Evolutionary conservation across 2,888 invertebrate species (phyloP).

Genomic region (Harpalus rubripes): DNA sequence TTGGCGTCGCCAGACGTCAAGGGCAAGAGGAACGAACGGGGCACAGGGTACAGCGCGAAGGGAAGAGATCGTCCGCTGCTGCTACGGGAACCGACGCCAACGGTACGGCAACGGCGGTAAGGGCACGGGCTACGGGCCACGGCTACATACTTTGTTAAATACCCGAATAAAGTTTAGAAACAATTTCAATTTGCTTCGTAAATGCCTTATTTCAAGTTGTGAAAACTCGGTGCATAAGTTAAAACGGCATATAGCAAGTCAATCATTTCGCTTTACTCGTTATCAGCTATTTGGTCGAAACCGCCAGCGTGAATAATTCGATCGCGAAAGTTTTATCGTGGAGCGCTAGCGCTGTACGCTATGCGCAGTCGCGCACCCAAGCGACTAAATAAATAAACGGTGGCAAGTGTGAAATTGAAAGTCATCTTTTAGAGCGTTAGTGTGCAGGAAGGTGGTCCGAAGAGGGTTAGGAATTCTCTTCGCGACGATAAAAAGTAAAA

Average conservation of each 20-base stretch:
- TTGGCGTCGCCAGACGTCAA: conserved; percentile 14
- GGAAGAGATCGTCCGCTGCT: conserved; percentile 31
- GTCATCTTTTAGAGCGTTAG: conserved; percentile 75
- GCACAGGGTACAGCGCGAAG: not conserved
- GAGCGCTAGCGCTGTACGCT: conserved; percentile 72
- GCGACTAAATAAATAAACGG: conserved; percentile 75
- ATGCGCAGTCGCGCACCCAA: conserved; percentile 70
- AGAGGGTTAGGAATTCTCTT: conserved; percentile 68
- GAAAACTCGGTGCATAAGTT: conserved; percentile 67
- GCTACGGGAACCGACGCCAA: not conserved
- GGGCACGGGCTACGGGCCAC: conserved; percentile 48
- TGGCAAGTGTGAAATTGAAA: conserved; percentile 76
- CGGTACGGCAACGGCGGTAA: conserved; percentile 9
- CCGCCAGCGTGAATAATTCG: conserved; percentile 76
- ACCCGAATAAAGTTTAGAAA: conserved; percentile 73
- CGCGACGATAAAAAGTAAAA: conserved; percentile 70
- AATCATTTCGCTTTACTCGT: conserved; percentile 74
- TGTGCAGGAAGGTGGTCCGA: conserved; percentile 67
- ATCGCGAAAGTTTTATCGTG: conserved; percentile 75
- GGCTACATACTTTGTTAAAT: conserved; percentile 72
- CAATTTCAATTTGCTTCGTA: conserved; percentile 73
- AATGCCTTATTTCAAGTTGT: conserved; percentile 66
- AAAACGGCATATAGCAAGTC: conserved; percentile 72
- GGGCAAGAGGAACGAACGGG: conserved; percentile 7
- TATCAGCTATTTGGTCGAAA: conserved; percentile 70